These are phyloP conservation scores for Platynereis dumerilii DNA, from an alignment of 2,888 invertebrate genomes.

Conservation along the genomic window DNA sequence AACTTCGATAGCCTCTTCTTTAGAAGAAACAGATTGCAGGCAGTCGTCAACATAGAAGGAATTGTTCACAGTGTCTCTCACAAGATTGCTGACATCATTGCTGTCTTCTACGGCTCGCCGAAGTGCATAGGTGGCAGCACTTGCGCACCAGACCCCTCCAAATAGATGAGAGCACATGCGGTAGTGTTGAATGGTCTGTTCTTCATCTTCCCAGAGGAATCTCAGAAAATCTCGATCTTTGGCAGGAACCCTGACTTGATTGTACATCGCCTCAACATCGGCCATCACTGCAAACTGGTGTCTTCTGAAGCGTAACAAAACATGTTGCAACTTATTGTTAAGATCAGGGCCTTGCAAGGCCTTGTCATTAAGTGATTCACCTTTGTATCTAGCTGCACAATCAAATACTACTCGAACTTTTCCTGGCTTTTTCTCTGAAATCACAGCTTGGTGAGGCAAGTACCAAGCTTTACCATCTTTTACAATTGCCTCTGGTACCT, in stretches of 20 bases:
- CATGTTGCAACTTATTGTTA: slow-evolving; percentile 26
- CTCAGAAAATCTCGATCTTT: slow-evolving; percentile 22
- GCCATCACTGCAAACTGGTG: slow-evolving; percentile 28
- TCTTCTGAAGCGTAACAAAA: slow-evolving; percentile 27
- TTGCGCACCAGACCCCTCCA: slow-evolving; percentile 18
- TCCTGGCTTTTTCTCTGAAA: slow-evolving; percentile 23
- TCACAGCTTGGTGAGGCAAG: slow-evolving; percentile 28
- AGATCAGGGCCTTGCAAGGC: slow-evolving; percentile 29
- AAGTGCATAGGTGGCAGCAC: slow-evolving; percentile 25
- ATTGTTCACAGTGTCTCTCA: slow-evolving; percentile 25
- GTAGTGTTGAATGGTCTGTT: slow-evolving; percentile 12
- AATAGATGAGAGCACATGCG: slow-evolving; percentile 24
- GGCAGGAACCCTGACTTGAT: slow-evolving; percentile 23
- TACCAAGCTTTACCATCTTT: slow-evolving; percentile 9
- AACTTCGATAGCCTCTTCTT: slow-evolving; percentile 15
- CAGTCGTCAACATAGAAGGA: slow-evolving; percentile 37
- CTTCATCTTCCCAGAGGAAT: slow-evolving; percentile 29
- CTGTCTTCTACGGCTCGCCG: neutral
- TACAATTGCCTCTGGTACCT: neutral
- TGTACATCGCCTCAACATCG: slow-evolving; percentile 36
- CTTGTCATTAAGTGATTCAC: slow-evolving; percentile 30
- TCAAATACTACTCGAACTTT: slow-evolving; percentile 33
- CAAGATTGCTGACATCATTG: too few relatives aligned
- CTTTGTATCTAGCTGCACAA: slow-evolving; percentile 27
- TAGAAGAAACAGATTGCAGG: slow-evolving; percentile 16